phyloP scores from a whole-genome alignment of 2,888 invertebrate species.

The Coenonympha arcania region DNA sequence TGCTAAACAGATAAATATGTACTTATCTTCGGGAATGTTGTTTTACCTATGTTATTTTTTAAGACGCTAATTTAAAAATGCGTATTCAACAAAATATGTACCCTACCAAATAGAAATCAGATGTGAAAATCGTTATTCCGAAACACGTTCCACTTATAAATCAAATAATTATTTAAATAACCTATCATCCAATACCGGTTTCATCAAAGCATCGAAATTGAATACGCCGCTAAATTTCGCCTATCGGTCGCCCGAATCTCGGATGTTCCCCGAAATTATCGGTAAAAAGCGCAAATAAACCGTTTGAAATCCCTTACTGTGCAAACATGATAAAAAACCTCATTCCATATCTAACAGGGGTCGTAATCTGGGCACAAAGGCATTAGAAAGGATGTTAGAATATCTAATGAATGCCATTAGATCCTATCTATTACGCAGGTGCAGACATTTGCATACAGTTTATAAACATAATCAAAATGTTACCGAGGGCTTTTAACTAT shows the following conservation, averaged over 20 bases:
- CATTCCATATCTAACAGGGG: background rate
- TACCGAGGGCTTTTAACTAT: no score
- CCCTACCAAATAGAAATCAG: background rate
- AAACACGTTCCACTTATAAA: background rate
- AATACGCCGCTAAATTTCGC: conserved; percentile 14
- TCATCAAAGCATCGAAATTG: conserved; percentile 15
- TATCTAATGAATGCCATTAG: conserved; percentile 32
- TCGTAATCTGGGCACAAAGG: conserved; percentile 36
- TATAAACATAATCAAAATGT: no score
- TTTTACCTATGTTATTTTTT: no score
- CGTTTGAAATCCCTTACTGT: conserved; percentile 24
- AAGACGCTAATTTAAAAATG: no score
- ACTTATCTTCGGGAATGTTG: no score
- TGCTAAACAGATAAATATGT: no score
- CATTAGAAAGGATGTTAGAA: conserved; percentile 46
- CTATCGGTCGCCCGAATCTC: conserved; percentile 28
- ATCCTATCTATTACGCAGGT: conserved; percentile 40
- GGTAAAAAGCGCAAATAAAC: conserved; percentile 26
- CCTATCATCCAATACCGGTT: background rate
- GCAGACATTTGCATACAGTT: conserved; percentile 40
- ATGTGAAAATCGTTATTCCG: background rate
- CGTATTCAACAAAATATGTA: background rate
- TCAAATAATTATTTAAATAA: background rate
- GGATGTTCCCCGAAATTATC: conserved; percentile 34
- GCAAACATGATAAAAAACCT: conserved; percentile 27